phyloP scores from a whole-genome alignment of 2,113 vertebrate genomes.

The Cervus canadensis region DNA sequence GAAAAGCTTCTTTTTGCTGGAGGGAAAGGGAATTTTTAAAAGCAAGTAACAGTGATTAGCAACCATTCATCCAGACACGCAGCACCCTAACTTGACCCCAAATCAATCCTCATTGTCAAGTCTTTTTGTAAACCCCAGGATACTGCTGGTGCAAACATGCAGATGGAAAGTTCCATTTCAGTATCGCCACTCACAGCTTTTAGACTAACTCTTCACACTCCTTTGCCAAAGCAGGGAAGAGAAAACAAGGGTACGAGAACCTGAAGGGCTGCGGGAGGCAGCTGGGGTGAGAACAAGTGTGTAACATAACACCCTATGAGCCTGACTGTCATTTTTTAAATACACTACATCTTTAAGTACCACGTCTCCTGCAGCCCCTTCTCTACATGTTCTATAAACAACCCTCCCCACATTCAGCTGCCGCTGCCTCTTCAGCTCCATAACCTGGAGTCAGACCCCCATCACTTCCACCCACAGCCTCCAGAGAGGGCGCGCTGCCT shows the following conservation, averaged over 20 bases:
- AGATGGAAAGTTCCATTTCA: background rate
- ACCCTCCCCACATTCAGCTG: fast-evolving
- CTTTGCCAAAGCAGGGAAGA: background rate
- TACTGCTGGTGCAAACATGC: background rate
- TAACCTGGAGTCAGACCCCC: fast-evolving
- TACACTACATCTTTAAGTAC: fast-evolving
- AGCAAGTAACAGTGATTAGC: background rate
- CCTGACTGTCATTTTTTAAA: background rate
- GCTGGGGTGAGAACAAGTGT: background rate
- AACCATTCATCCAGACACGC: background rate
- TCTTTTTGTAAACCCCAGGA: background rate
- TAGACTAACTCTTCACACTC: background rate
- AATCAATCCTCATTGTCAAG: fast-evolving
- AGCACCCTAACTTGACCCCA: background rate
- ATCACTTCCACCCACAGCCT: background rate
- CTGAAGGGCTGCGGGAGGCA: background rate
- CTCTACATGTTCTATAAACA: background rate
- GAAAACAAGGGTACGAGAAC: background rate
- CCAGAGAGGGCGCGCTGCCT: background rate
- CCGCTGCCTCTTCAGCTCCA: fast-evolving
- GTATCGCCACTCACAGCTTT: background rate
- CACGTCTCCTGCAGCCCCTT: background rate
- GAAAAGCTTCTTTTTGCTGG: slow-evolving; percentile 93
- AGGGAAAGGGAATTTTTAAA: background rate
- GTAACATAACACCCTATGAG: fast-evolving